Evolutionary conservation across 2,888 invertebrate genomes (phyloP).

Genomic region (Octonoba sinensis): DNA sequence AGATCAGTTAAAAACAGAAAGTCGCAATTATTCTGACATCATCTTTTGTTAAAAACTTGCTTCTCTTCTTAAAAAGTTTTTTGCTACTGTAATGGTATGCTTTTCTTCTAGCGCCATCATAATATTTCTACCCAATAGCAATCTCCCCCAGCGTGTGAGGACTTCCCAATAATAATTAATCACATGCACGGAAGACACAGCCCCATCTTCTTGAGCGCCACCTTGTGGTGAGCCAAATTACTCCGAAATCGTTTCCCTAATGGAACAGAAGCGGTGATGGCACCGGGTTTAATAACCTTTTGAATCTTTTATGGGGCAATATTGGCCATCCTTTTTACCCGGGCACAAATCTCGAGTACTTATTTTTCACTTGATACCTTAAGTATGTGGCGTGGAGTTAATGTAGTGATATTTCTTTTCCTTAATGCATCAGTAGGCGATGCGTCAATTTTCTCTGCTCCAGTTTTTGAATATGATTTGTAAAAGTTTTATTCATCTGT

Average conservation of each 20-base stretch:
- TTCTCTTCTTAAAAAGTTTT: no score
- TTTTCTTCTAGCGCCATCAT: constrained; percentile 28
- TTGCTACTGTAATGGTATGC: no score
- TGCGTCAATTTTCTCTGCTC: no score
- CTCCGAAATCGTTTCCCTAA: constrained; percentile 45
- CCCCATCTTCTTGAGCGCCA: constrained; percentile 27
- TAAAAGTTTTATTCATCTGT: no score
- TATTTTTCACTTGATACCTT: constrained; percentile 30
- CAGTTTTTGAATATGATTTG: no score
- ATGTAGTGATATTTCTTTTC: constrained; percentile 54
- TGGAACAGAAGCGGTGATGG: constrained; percentile 36
- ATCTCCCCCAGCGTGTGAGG: constrained; percentile 8
- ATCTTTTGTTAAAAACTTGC: no score
- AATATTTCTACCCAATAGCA: neutral
- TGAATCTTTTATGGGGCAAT: constrained; percentile 51
- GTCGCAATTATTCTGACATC: no score
- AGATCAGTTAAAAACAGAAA: no score
- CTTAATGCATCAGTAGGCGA: constrained; percentile 21
- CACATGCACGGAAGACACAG: constrained; percentile 23
- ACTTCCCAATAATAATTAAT: constrained; percentile 43
- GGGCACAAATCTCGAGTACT: constrained; percentile 40
- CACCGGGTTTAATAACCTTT: constrained; percentile 45
- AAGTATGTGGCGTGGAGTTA: constrained; percentile 35
- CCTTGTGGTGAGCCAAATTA: constrained; percentile 23
- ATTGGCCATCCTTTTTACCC: constrained; percentile 21